A percentile compares a stretch with the other conserved stretches of the same genome.
phyloP scores from a whole-genome alignment of 1,140 invertebrate genomes.

The Littorina saxatilis region DNA sequence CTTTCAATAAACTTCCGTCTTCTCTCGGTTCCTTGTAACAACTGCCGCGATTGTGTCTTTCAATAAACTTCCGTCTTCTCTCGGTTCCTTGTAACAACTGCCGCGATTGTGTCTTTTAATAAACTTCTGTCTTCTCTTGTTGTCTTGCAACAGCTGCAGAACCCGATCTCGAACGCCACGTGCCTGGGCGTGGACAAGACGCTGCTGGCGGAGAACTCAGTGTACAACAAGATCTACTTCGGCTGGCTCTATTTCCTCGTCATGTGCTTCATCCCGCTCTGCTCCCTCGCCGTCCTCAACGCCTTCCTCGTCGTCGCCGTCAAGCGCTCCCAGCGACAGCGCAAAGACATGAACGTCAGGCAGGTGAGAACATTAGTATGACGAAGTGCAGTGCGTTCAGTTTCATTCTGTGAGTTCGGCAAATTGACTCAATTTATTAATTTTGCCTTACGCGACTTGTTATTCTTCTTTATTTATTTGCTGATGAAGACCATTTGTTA shows the following conservation, averaged over 20 bases:
- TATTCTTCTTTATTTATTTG: too few relatives aligned
- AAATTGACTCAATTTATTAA: too few relatives aligned
- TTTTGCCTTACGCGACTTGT: too few relatives aligned
- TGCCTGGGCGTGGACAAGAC: constrained; percentile 81
- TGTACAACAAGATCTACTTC: constrained; percentile 89
- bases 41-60: too few relatives aligned
- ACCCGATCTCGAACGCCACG: constrained; percentile 36
- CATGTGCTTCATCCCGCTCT: constrained; percentile 93
- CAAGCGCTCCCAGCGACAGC: constrained; percentile 66
- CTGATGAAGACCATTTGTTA: neutral
- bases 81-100: neutral
- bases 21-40: too few relatives aligned
- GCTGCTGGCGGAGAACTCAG: constrained; percentile 81
- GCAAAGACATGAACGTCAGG: constrained; percentile 69
- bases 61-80: neutral
- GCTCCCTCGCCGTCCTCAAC: constrained; percentile 90
- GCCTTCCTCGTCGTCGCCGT: constrained; percentile 86
- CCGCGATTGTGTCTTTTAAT: too few relatives aligned
- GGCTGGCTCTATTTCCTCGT: constrained; percentile 94
- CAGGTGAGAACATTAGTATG: constrained; percentile 73
- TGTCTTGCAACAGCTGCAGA: constrained; percentile 17
- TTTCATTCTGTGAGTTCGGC: too few relatives aligned
- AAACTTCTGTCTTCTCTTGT: neutral
- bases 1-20: too few relatives aligned
- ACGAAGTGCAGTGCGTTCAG: too few relatives aligned